These are phyloP conservation scores for Rhynchopsitta pachyrhyncha DNA, from an alignment of 2,113 vertebrate species.

Conservation along the genomic window DNA sequence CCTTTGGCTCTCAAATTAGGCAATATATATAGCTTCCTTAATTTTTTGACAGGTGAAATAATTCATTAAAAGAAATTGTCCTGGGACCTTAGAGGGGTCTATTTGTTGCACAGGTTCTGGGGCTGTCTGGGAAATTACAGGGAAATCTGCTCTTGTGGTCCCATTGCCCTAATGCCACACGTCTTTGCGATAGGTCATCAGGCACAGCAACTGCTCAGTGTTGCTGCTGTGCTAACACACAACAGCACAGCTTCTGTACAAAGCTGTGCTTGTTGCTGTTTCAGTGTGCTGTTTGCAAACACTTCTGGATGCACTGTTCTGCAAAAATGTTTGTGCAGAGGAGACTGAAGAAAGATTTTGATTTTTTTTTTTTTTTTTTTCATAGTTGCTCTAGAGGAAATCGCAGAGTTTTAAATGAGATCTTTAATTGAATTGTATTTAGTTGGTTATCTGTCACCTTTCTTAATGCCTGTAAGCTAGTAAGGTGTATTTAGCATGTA, in stretches of 20 bases:
- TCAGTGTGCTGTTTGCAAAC: neutral
- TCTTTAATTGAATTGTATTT: neutral
- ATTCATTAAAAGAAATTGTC: neutral
- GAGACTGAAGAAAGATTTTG: neutral
- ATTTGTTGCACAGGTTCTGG: neutral
- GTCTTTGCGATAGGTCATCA: neutral
- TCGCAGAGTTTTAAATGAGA: neutral
- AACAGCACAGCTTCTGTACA: neutral
- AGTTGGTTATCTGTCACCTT: neutral
- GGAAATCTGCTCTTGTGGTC: neutral
- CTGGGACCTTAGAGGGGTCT: neutral
- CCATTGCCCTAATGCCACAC: neutral
- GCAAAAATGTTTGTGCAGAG: neutral
- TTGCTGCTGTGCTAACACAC: neutral
- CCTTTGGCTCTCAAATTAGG: neutral
- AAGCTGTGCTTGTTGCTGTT: neutral
- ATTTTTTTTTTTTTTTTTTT: too few species aligned
- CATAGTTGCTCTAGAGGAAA: neutral
- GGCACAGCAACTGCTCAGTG: fast-evolving
- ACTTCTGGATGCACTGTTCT: neutral
- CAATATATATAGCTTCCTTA: neutral
- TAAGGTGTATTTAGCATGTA: neutral
- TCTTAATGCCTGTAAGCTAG: neutral
- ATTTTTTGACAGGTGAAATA: neutral
- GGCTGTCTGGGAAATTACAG: neutral